Conservation (phyloP, 2,797 vertebrate species). For the Rhabdophis nuchalis region DNA sequence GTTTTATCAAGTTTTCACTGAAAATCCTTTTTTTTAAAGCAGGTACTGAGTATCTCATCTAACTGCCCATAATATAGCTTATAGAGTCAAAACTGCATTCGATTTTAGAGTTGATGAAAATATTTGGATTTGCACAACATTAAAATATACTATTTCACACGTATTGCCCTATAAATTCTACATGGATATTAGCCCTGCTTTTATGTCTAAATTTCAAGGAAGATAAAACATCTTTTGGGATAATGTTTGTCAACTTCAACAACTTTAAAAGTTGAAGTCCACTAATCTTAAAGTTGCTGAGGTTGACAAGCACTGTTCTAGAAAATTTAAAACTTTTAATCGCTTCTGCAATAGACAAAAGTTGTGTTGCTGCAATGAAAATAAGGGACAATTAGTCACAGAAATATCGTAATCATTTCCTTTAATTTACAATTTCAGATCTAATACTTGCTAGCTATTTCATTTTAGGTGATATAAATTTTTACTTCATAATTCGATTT, state of each 20-base stretch:
- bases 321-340: neutral
- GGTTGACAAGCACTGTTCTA: neutral
- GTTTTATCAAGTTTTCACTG: neutral
- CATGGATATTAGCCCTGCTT: neutral
- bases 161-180: neutral
- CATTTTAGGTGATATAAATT: neutral
- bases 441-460: neutral
- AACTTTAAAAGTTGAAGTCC: neutral
- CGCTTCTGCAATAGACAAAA: neutral
- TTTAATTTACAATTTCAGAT: neutral
- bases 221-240: neutral
- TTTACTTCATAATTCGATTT: neutral
- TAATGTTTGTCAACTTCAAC: neutral
- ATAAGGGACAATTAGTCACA: neutral
- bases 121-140: slow-evolving; percentile 11
- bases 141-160: neutral
- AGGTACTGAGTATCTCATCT: neutral
- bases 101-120: slow-evolving; percentile 19
- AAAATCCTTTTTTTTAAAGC: neutral
- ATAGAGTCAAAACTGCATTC: neutral
- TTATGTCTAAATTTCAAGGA: neutral
- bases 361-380: neutral
- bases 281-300: neutral
- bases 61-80: neutral
- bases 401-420: neutral